Conservation (phyloP, 2,113 vertebrate species). For the Aleadryas rufinucha region DNA sequence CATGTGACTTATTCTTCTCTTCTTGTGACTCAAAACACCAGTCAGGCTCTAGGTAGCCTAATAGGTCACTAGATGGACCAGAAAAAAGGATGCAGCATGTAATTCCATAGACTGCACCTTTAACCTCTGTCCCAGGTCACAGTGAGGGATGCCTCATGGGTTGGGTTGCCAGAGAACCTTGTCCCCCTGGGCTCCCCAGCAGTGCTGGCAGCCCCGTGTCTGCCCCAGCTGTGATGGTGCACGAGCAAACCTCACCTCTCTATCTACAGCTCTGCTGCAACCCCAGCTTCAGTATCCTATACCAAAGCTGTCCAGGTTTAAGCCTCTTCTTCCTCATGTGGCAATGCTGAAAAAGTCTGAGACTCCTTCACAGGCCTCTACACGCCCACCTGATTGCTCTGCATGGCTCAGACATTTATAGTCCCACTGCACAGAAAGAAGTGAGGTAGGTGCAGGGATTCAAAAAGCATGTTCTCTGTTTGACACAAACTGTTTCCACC, state of each 20-base stretch:
- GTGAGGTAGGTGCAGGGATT: neutral
- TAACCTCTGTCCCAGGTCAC: fast-evolving
- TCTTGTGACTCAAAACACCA: neutral
- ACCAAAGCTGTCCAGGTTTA: neutral
- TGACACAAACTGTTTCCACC: neutral
- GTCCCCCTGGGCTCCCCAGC: neutral
- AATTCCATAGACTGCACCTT: neutral
- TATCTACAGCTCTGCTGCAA: neutral
- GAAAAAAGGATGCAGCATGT: neutral
- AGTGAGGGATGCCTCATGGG: neutral
- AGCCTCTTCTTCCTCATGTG: neutral
- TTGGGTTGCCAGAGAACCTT: neutral
- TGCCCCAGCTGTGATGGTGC: neutral
- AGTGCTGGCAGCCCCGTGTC: neutral
- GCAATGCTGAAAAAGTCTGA: neutral
- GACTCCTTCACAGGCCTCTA: neutral
- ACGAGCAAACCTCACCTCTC: neutral
- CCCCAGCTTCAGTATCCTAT: neutral
- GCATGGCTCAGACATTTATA: neutral
- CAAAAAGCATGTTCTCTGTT: neutral
- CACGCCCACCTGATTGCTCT: neutral
- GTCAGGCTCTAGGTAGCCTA: neutral
- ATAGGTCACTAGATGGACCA: neutral
- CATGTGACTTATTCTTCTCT: neutral
- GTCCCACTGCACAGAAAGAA: neutral